phyloP scores from a whole-genome alignment of 2,888 invertebrate genomes.

The Brenthis hecate region DNA sequence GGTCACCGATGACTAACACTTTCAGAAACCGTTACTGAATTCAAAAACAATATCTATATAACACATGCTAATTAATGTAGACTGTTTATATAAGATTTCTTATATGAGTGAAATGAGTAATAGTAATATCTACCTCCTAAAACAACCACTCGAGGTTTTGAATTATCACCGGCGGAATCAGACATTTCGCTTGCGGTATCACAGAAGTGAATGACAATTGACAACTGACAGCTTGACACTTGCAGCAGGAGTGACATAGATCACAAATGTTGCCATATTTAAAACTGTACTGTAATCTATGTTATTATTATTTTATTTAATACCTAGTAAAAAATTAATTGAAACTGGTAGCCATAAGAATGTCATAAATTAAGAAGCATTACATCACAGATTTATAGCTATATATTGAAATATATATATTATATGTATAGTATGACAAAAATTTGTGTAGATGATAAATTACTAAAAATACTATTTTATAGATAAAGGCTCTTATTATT shows the following conservation, averaged over 20 bases:
- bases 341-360: too few species aligned
- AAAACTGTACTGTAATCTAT: not conserved
- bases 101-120: conserved; percentile 12
- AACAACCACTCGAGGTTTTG: conserved; percentile 73
- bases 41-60: conserved; percentile 45
- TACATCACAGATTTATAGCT: too few species aligned
- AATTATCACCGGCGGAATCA: conserved; percentile 72
- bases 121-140: conserved; percentile 69
- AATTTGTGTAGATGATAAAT: too few species aligned
- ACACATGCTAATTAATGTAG: conserved; percentile 1
- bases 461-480: too few species aligned
- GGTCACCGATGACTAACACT: conserved; percentile 72
- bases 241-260: conserved; percentile 27
- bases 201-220: conserved; percentile 49
- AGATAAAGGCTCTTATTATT: too few species aligned
- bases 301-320: too few species aligned
- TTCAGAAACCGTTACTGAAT: conserved; percentile 64
- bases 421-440: too few species aligned
- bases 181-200: conserved; percentile 70
- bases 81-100: conserved; percentile 5
- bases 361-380: too few species aligned
- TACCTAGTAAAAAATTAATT: too few species aligned
- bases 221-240: conserved; percentile 35
- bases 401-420: too few species aligned
- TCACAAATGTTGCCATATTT: conserved; percentile 22